Evolutionary conservation across 2,888 invertebrate genomes (phyloP).

Genomic region (Eupsilia transversa): DNA sequence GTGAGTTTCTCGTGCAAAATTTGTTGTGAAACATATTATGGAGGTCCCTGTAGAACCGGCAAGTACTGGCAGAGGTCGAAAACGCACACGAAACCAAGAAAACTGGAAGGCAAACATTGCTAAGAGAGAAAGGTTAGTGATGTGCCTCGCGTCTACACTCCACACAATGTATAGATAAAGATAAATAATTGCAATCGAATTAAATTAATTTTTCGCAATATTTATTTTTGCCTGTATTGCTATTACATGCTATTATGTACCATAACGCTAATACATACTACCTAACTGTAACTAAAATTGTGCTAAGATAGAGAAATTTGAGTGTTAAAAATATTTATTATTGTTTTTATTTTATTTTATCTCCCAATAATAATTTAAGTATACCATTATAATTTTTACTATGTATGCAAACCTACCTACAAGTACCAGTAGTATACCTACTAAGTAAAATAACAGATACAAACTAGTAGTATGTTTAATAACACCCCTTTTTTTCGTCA

Average conservation of each 20-base stretch:
- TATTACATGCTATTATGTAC: neutral
- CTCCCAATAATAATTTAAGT: conserved; percentile 4
- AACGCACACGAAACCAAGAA: conserved; percentile 39
- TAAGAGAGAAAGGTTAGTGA: conserved; percentile 45
- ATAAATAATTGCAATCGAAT: conserved; percentile 13
- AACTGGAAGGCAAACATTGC: conserved; percentile 45
- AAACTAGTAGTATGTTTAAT: conserved; percentile 20
- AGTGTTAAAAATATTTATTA: conserved; percentile 14
- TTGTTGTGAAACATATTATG: conserved; percentile 20
- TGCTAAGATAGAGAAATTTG: conserved; percentile 8
- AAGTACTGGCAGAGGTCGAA: conserved; percentile 35
- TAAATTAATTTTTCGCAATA: conserved; percentile 8
- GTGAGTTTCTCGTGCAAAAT: conserved; percentile 24
- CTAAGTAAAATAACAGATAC: conserved; percentile 11
- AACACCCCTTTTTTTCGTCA: conserved; percentile 17
- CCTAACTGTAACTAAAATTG: conserved; percentile 14
- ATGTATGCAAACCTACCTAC: conserved; percentile 17
- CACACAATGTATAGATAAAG: conserved; percentile 15
- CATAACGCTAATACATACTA: conserved; percentile 15
- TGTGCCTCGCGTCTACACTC: conserved; percentile 32
- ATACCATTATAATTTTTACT: conserved; percentile 11
- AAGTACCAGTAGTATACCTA: conserved; percentile 16
- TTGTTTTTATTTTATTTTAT: conserved; percentile 15
- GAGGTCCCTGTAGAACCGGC: conserved; percentile 26
- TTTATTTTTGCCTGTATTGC: conserved; percentile 7